Evolutionary conservation across 2,797 vertebrate species (phyloP).

Genomic region (Rousettus madagascariensis): DNA sequence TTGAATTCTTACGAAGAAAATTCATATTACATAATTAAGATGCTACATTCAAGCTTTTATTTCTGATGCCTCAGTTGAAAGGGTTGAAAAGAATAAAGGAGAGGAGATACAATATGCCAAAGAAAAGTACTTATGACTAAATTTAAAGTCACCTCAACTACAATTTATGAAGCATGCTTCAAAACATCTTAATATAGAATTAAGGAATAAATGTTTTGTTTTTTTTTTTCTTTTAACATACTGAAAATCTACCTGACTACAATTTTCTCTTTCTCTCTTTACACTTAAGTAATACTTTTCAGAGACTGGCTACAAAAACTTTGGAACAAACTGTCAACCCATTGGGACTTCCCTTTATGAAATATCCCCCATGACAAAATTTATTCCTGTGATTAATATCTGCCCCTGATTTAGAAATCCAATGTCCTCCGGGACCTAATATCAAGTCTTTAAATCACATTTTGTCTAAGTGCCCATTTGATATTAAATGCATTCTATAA

Average conservation of each 20-base stretch:
- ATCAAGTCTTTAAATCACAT: background rate
- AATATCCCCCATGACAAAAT: background rate
- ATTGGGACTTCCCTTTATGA: background rate
- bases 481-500: background rate
- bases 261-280: background rate
- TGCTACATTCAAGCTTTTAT: background rate
- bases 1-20: slow-evolving; percentile 29
- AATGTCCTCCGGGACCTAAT: background rate
- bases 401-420: background rate
- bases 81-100: background rate
- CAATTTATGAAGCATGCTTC: background rate
- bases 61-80: background rate
- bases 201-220: background rate
- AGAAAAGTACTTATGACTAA: background rate
- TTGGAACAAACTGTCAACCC: background rate
- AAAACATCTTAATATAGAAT: slow-evolving; percentile 29
- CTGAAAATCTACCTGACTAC: background rate
- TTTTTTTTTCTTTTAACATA: background rate
- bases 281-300: background rate
- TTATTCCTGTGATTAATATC: background rate
- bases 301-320: background rate
- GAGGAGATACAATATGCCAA: background rate
- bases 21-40: slow-evolving; percentile 24
- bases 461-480: background rate
- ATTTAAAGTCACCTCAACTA: slow-evolving; percentile 3